Conservation (phyloP, 2,888 invertebrate genomes). For the Abrostola tripartita region DNA sequence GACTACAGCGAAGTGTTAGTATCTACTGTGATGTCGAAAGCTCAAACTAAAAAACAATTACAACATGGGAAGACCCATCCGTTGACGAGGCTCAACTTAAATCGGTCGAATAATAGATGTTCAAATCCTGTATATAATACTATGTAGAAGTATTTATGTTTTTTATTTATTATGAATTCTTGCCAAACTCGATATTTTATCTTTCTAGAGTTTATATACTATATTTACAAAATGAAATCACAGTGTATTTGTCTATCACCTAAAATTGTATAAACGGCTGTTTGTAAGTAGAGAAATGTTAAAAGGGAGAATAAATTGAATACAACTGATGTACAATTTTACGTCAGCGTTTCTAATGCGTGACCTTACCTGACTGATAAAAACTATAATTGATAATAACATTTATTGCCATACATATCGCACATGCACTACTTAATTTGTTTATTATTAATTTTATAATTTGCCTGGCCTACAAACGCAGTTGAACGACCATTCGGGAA, state of each 20-base stretch:
- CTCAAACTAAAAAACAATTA: constrained; percentile 93
- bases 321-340: constrained; percentile 87
- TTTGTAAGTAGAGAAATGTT: constrained; percentile 85
- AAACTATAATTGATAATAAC: constrained; percentile 14
- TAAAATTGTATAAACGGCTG: constrained; percentile 84
- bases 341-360: constrained; percentile 69
- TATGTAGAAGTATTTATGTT: constrained; percentile 91
- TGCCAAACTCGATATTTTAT: constrained; percentile 88
- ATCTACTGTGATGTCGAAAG: constrained; percentile 91
- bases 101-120: constrained; percentile 91
- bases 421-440: constrained; percentile 24
- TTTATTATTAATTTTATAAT: background rate
- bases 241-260: constrained; percentile 86
- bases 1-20: constrained; percentile 89
- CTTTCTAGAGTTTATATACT: constrained; percentile 88
- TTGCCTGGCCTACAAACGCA: constrained; percentile 11
- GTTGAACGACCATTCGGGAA: constrained; percentile 7
- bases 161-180: constrained; percentile 88
- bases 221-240: constrained; percentile 87
- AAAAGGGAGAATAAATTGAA: constrained; percentile 84
- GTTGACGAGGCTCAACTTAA: constrained; percentile 94
- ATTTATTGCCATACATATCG: constrained; percentile 21
- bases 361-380: constrained; percentile 35
- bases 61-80: constrained; percentile 98
- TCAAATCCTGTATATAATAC: constrained; percentile 96